These are phyloP conservation scores for Drosophila equinoxialis DNA, from an alignment of 1,140 invertebrate species.

Conservation along the genomic window DNA sequence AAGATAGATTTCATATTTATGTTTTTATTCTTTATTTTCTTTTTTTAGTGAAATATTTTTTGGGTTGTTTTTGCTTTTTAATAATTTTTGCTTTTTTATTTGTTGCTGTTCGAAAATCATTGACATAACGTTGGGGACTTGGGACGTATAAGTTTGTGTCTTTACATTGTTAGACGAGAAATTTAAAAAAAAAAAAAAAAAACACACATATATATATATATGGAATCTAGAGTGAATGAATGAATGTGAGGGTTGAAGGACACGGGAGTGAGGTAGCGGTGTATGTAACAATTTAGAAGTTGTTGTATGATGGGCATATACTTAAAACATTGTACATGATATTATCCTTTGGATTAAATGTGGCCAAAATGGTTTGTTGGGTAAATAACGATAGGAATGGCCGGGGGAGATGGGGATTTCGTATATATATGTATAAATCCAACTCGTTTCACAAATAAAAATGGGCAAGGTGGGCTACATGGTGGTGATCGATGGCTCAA, in stretches of 20 bases:
- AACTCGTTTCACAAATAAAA: too few relatives aligned
- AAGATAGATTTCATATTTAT: conserved; percentile 30
- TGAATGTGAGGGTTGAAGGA: not conserved
- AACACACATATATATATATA: not conserved
- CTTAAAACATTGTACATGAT: conserved; percentile 73
- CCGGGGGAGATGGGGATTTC: not conserved
- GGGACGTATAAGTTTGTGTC: too few relatives aligned
- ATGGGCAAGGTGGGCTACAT: too few relatives aligned
- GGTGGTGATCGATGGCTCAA: too few relatives aligned
- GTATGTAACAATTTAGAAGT: conserved; percentile 30
- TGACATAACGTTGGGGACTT: conserved; percentile 64
- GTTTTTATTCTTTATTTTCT: conserved; percentile 3
- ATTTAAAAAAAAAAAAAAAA: conserved; percentile 7
- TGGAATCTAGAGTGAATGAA: not conserved
- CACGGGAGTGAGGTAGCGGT: not conserved
- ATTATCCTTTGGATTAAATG: conserved; percentile 53
- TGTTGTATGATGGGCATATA: conserved; percentile 3
- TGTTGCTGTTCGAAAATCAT: conserved; percentile 66
- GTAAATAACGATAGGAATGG: not conserved
- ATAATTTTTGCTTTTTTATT: conserved; percentile 55
- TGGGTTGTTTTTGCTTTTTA: conserved; percentile 30
- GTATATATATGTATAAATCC: too few relatives aligned
- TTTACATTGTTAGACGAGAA: conserved; percentile 18
- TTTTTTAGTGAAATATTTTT: not conserved
- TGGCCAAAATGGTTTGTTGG: conserved; percentile 33